Evolutionary conservation across 1,140 invertebrate genomes (phyloP).

Genomic region (Megalopta genalis): DNA sequence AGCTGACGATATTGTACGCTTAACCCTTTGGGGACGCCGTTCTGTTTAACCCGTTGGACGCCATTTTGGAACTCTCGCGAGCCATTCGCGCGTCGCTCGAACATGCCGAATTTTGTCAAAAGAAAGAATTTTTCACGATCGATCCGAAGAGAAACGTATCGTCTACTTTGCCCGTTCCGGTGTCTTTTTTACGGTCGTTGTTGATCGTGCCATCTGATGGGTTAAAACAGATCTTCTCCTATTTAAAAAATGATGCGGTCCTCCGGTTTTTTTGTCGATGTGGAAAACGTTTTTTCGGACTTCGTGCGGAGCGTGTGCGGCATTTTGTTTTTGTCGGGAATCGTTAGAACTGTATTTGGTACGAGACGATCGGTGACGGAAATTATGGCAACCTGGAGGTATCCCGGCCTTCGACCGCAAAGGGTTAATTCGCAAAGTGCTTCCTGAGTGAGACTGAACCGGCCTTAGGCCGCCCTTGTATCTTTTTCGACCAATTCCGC

Average conservation of each 20-base stretch:
- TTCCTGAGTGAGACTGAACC: conserved; percentile 40
- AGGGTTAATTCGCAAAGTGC: conserved; percentile 43
- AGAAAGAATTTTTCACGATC: too few relatives aligned
- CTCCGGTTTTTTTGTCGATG: too few relatives aligned
- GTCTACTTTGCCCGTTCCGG: neutral
- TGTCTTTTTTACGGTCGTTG: neutral
- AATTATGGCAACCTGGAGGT: neutral
- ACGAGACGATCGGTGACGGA: neutral
- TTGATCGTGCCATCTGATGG: neutral
- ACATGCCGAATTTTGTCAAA: too few relatives aligned
- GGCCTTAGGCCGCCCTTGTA: conserved; percentile 41
- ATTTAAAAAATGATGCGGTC: too few relatives aligned
- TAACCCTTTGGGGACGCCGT: conserved; percentile 41
- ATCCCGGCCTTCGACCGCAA: conserved; percentile 34
- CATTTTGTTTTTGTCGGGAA: conserved; percentile 11
- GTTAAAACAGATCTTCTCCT: neutral
- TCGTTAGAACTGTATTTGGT: too few relatives aligned
- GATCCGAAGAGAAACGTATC: neutral
- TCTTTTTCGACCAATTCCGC: conserved; percentile 36
- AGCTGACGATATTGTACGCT: conserved; percentile 27
- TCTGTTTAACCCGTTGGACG: neutral
- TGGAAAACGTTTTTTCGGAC: neutral
- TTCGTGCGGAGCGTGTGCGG: neutral
- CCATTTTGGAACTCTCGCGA: neutral
- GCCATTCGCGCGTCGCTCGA: neutral